These are phyloP conservation scores for Sebastes diploproa DNA, from an alignment of 2,797 vertebrate species.

Conservation along the genomic window DNA sequence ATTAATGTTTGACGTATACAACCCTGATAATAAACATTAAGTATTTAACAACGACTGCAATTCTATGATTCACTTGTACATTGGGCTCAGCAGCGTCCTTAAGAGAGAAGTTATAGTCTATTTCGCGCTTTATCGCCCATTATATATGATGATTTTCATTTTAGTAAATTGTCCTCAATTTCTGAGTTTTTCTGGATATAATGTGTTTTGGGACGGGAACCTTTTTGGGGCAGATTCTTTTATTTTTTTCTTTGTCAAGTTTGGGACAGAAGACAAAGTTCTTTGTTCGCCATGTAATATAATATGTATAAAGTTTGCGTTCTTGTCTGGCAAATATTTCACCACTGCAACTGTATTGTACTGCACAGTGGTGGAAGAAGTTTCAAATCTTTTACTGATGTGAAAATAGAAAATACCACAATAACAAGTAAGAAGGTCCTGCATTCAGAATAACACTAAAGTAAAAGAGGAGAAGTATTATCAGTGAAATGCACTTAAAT, in stretches of 20 bases:
- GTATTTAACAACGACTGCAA: background rate
- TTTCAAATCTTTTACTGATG: background rate
- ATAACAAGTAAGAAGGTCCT: background rate
- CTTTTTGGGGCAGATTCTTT: background rate
- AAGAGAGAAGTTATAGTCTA: background rate
- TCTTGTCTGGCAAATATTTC: background rate
- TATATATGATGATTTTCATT: background rate
- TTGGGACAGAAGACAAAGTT: background rate
- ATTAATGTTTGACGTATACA: slow-evolving; percentile 5
- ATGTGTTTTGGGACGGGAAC: background rate
- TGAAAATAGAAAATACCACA: background rate
- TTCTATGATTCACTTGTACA: background rate
- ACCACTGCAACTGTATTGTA: background rate
- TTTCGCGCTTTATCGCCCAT: background rate
- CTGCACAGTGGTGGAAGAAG: background rate
- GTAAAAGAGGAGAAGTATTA: background rate
- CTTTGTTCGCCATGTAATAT: background rate
- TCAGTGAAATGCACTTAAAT: background rate
- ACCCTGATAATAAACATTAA: background rate
- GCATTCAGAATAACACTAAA: background rate
- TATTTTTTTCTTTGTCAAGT: background rate
- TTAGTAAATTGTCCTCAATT: background rate
- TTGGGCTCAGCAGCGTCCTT: background rate
- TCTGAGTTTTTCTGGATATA: background rate
- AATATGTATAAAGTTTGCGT: background rate